phyloP scores from a whole-genome alignment of 2,113 vertebrate genomes.

The Nicator chloris region DNA sequence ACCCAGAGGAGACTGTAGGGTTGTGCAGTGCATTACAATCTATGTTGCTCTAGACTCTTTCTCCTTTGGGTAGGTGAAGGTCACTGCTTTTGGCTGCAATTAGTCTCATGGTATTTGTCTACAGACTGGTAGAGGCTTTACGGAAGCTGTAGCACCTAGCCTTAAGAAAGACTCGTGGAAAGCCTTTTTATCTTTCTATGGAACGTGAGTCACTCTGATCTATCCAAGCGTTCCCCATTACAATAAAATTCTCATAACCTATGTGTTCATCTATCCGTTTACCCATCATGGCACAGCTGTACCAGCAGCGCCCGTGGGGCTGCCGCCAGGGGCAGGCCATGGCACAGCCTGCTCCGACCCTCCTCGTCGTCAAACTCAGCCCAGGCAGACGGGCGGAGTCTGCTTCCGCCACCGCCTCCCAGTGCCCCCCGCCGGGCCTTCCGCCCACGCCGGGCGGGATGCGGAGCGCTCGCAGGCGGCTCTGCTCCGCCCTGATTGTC shows the following conservation, averaged over 20 bases:
- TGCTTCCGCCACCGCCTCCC: not conserved
- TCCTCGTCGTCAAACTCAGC: fast-evolving
- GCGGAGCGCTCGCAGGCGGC: constrained; percentile 64
- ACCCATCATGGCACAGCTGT: fast-evolving
- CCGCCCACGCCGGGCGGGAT: constrained; percentile 65
- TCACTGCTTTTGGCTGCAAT: not conserved
- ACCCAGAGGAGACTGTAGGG: not conserved
- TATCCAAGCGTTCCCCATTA: not conserved
- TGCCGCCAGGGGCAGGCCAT: fast-evolving
- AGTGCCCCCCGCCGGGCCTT: not conserved
- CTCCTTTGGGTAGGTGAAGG: not conserved
- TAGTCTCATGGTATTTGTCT: not conserved
- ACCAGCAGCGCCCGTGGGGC: fast-evolving
- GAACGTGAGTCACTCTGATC: not conserved
- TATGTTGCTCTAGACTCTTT: not conserved
- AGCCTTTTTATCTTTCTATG: not conserved
- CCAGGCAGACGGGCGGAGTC: not conserved
- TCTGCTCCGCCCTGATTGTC: not conserved
- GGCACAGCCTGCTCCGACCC: fast-evolving
- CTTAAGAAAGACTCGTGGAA: not conserved
- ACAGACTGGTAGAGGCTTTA: not conserved
- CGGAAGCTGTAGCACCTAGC: not conserved
- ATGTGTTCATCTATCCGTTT: fast-evolving
- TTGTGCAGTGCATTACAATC: not conserved
- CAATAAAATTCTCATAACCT: not conserved